These are phyloP conservation scores for Alligator sinensis DNA, from an alignment of 2,113 vertebrate species.

Conservation along the genomic window DNA sequence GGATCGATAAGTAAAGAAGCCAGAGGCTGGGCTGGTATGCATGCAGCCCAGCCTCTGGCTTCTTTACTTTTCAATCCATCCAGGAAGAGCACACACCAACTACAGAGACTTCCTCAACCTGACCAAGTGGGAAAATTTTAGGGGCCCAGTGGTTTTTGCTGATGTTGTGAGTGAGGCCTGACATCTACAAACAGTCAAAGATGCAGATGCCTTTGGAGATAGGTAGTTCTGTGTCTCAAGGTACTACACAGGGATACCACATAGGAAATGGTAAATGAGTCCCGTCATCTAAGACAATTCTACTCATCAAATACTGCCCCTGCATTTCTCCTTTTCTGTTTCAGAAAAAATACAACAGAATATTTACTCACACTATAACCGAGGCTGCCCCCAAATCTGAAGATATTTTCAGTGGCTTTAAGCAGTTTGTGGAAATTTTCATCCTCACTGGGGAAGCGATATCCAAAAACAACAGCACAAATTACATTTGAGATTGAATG, in stretches of 20 bases:
- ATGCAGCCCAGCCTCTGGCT: too few species aligned
- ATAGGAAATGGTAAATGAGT: rapidly evolving
- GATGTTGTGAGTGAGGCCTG: too few species aligned
- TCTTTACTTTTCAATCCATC: too few species aligned
- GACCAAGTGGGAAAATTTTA: too few species aligned
- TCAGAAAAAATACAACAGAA: neutral
- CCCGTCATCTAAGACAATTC: neutral
- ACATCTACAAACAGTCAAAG: too few species aligned
- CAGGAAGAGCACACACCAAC: too few species aligned
- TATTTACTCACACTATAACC: slow-evolving; percentile 39
- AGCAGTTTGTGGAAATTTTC: slow-evolving; percentile 68
- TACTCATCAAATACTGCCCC: neutral
- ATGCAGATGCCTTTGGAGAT: too few species aligned
- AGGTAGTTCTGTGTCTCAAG: too few species aligned
- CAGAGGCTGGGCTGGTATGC: too few species aligned
- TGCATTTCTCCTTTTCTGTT: neutral
- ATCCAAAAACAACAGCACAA: slow-evolving; percentile 64
- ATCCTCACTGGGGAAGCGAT: slow-evolving; percentile 63
- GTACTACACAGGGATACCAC: neutral
- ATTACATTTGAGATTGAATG: slow-evolving; percentile 66
- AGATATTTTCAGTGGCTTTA: neutral
- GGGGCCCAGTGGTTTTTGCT: too few species aligned
- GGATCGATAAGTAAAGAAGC: too few species aligned
- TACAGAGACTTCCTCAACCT: too few species aligned
- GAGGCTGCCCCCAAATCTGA: slow-evolving; percentile 43